Evolutionary conservation across 2,888 invertebrate species (phyloP), one percentile per base, ranked within the genome.

Genomic region (Ligdia adustata): DNA sequence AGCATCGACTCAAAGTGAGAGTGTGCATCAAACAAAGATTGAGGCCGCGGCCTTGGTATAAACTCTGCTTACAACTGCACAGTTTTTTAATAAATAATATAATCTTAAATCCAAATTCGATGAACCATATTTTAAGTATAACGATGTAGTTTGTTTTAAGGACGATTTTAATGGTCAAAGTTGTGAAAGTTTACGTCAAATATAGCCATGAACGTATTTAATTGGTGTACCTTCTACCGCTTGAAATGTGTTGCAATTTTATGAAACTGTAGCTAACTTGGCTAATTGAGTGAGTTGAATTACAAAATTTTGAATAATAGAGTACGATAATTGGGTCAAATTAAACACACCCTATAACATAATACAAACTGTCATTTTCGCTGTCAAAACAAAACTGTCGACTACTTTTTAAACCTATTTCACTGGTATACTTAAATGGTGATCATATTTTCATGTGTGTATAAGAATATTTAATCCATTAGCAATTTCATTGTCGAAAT

Each of bases 1-100:
- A 27, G 15, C 40, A 44, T 53, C 28, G 33, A 39, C 26, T 28
- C 40, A 37, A 58, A 65, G 63, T 62, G 65, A 65, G 65, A 65
- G 65, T 61, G 58, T 45, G 37, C 37, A 43, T 51, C 39, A 52
- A 60, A 45, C 51, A 37, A 52, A 51, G 45, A 65, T 62, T 62
- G 58, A 60, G 65, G 65, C 37, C 65, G 18, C 48, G 63, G 52
- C 64, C 63, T 65, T 65, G 63, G 52, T 52, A 9, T 38, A 31
- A 34, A 40, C 52, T 55, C 37, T 48, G 52, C 45, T 44, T 47
- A 51, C 45, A 34, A 57, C 48, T 54, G 44, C 57, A 52, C 54
- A 42, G 42, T 54, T 28, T 42, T 52, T 45, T 55, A 57, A 57
- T 55, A 44, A n/a, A 51, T 55, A 44, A 55, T 52, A 56, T 37